Percentiles rank a stretch among this genome's conserved stretches.
These are phyloP conservation scores for Callyntrura guangdongensis DNA, from an alignment of 2,888 invertebrate species.

Conservation along the genomic window DNA sequence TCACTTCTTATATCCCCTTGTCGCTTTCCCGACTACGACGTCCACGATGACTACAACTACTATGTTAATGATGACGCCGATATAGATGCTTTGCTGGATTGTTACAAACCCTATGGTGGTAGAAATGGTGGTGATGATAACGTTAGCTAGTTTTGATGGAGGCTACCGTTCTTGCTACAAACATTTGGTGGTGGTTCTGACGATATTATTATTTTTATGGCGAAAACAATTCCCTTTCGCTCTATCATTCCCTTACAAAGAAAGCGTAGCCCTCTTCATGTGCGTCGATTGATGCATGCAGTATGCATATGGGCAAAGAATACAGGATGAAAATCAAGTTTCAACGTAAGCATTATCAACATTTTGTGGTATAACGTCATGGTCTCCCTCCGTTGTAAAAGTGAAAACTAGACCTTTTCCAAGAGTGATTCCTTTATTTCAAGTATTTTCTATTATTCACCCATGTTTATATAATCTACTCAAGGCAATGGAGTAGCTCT, in stretches of 20 bases:
- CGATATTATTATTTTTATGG: slow-evolving; percentile 16
- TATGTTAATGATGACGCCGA: slow-evolving; percentile 69
- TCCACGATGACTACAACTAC: slow-evolving; percentile 49
- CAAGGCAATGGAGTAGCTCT: not conserved
- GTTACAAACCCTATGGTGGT: not conserved
- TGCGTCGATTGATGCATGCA: not conserved
- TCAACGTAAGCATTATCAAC: not conserved
- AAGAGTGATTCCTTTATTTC: not conserved
- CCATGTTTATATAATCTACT: not conserved
- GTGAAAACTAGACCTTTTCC: slow-evolving; percentile 33
- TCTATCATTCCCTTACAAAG: not conserved
- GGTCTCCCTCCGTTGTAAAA: slow-evolving; percentile 34
- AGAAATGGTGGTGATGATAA: not conserved
- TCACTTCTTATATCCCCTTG: slow-evolving; percentile 78
- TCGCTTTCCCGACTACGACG: slow-evolving; percentile 69
- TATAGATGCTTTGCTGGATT: slow-evolving; percentile 57
- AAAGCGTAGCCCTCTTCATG: not conserved
- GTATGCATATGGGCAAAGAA: not conserved
- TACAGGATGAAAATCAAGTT: slow-evolving; percentile 25
- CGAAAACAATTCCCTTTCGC: not conserved
- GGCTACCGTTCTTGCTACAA: not conserved
- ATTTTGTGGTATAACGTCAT: not conserved
- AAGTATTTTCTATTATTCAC: not conserved
- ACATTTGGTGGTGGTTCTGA: slow-evolving; percentile 9
- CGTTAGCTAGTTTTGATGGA: not conserved